Evolutionary conservation across 2,888 invertebrate genomes (phyloP), one percentile per base, ranked within the genome.

Genomic region (Plagodis pulveraria): DNA sequence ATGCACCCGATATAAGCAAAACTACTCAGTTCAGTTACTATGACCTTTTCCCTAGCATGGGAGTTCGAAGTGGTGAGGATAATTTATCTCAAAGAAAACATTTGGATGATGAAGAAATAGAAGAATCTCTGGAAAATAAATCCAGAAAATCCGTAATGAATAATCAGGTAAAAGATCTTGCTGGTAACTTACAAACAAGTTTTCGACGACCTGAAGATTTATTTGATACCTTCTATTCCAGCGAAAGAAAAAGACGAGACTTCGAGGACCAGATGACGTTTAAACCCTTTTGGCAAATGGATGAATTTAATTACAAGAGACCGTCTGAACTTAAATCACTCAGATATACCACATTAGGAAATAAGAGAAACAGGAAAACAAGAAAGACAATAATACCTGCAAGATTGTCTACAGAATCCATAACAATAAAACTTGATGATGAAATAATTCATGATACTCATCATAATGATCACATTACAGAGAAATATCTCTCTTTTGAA

Each of bases 401-500:
- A 2, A 74, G 65, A 54, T 53, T 64, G 58, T 58, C 64, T 4
- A 69, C 85, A 22, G 91, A 91, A 74, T 67, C 82, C 6, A 90
- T 91, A 65, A 89, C 89, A 47, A 74, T 90, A 50, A 72, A 66
- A 64, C 66, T 67, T 35, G 70, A 72, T 62, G 72, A 81, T 46
- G 42, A 60, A 68, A 61, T 63, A 36, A 56, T 48, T 8, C 64
- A 67, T 38, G 62, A 64, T 22, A 68, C 71, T 49, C 60, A 69
- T 44, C 71, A 71, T 32, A 46, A 36, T 43, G 71, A 71, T 41
- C 69, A 69, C 45, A 48, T 78, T 5, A 87, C 87, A 34, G 91
- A 91, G 73, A 91, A 86, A 70, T 89, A 85, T 74, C 80, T 92
- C 59, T 92, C 91, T 6, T 92, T 92, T 74, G 89, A 91, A 62